phyloP scores from a whole-genome alignment of 2,888 invertebrate species.

The Tenthredo amoena region DNA sequence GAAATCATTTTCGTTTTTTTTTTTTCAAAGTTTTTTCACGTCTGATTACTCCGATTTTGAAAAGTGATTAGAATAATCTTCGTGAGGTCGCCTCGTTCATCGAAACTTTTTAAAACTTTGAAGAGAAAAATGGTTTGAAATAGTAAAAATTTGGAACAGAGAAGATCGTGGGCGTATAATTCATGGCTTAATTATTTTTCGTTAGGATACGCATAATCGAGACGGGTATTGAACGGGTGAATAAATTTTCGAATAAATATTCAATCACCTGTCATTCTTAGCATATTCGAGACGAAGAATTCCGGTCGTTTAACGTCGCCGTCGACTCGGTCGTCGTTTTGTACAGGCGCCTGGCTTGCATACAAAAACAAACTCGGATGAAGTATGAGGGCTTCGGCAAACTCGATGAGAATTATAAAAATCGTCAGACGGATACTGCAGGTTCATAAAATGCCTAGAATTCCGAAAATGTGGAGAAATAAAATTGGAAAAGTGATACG shows the following conservation, averaged over 20 bases:
- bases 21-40: background rate
- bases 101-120: too few species aligned
- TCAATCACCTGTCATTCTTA: constrained; percentile 9
- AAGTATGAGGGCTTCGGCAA: background rate
- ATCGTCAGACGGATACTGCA: background rate
- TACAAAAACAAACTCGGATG: background rate
- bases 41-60: background rate
- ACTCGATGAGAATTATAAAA: background rate
- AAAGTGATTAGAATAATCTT: too few species aligned
- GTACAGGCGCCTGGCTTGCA: background rate
- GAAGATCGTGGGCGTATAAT: background rate
- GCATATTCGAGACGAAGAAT: background rate
- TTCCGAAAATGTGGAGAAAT: background rate
- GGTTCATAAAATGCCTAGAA: background rate
- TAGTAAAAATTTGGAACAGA: background rate
- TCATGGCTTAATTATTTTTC: background rate
- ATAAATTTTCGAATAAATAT: constrained; percentile 4
- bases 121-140: too few species aligned
- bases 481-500: background rate
- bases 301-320: background rate
- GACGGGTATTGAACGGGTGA: background rate
- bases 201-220: background rate
- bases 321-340: background rate
- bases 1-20: background rate
- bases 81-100: too few species aligned